Conservation (phyloP, 1,140 invertebrate genomes). For the Cydia pomonella region DNA sequence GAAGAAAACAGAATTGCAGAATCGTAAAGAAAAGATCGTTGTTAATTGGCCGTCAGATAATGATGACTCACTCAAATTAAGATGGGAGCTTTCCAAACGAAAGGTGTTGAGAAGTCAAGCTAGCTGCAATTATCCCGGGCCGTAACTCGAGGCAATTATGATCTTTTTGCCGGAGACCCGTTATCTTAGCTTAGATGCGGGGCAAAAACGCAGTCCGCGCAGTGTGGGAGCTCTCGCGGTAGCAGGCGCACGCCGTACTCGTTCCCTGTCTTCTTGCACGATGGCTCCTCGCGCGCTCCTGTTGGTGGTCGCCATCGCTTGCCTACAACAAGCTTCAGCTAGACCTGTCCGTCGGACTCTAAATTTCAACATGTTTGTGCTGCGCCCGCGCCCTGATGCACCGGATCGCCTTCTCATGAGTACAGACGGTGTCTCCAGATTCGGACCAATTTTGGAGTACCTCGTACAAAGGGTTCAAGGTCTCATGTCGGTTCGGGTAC, state of each 20-base stretch:
- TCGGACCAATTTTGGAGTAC: conserved; percentile 83
- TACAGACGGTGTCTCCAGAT: conserved; percentile 77
- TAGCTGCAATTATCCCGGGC: conserved; percentile 68
- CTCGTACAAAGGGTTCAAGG: conserved; percentile 83
- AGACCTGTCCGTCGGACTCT: conserved; percentile 66
- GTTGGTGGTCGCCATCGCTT: conserved; percentile 48
- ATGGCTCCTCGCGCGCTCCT: conserved; percentile 59
- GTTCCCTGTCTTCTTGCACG: conserved; percentile 24
- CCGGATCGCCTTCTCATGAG: conserved; percentile 57
- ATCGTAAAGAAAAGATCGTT: conserved; percentile 37
- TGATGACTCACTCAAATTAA: conserved; percentile 70
- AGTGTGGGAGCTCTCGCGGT: conserved; percentile 58
- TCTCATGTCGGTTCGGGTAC: conserved; percentile 80
- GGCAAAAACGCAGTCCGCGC: conserved; percentile 65
- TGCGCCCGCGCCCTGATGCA: conserved; percentile 54
- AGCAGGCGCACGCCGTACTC: conserved; percentile 54
- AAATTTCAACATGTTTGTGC: conserved; percentile 74
- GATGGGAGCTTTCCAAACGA: conserved; percentile 74
- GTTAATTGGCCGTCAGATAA: conserved; percentile 49
- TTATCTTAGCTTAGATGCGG: conserved; percentile 73
- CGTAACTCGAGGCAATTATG: conserved; percentile 68
- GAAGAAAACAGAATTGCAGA: not conserved
- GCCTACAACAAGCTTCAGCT: conserved; percentile 48
- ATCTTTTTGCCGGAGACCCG: conserved; percentile 76
- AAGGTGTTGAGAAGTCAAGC: conserved; percentile 64